Percentiles rank a stretch among this genome's conserved stretches.
phyloP scores from a whole-genome alignment of 2,113 vertebrate species.

The Scatophagus argus region DNA sequence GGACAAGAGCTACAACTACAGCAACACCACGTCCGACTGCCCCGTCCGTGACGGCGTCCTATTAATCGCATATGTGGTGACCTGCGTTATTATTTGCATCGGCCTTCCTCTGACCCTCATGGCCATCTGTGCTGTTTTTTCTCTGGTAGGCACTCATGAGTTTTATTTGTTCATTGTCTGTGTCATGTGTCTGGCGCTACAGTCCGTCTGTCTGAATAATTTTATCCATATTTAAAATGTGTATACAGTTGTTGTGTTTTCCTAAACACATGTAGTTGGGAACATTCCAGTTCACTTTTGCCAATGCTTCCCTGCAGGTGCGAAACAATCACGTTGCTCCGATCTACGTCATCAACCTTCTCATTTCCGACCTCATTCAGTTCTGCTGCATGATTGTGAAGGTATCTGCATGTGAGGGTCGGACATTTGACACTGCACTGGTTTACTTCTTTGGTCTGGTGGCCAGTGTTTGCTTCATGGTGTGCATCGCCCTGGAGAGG shows the following conservation, averaged over 20 bases:
- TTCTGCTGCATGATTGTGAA: neutral
- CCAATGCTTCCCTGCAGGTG: constrained; percentile 18
- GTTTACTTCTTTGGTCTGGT: fast-evolving
- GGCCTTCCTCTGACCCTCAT: constrained; percentile 1
- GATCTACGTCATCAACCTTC: constrained; percentile 5
- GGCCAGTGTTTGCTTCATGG: neutral
- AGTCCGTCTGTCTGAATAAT: too few relatives aligned
- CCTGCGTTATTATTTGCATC: neutral
- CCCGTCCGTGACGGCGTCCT: too few relatives aligned
- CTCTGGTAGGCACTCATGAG: constrained; percentile 10
- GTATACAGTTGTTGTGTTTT: too few relatives aligned
- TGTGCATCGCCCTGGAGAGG: constrained; percentile 32
- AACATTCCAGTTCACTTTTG: neutral
- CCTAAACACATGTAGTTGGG: too few relatives aligned
- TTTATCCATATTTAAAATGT: too few relatives aligned
- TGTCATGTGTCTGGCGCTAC: neutral
- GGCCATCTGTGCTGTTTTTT: neutral
- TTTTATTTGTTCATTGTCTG: neutral
- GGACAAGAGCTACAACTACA: neutral
- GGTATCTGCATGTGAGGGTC: too few relatives aligned
- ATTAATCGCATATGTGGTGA: neutral
- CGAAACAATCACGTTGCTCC: neutral
- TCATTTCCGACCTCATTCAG: constrained; percentile 33
- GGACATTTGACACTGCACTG: fast-evolving
- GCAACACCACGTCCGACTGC: neutral